Evolutionary conservation across 2,888 invertebrate genomes (phyloP), one percentile per base, ranked within the genome.

Genomic region (Ophion ventricosus): DNA sequence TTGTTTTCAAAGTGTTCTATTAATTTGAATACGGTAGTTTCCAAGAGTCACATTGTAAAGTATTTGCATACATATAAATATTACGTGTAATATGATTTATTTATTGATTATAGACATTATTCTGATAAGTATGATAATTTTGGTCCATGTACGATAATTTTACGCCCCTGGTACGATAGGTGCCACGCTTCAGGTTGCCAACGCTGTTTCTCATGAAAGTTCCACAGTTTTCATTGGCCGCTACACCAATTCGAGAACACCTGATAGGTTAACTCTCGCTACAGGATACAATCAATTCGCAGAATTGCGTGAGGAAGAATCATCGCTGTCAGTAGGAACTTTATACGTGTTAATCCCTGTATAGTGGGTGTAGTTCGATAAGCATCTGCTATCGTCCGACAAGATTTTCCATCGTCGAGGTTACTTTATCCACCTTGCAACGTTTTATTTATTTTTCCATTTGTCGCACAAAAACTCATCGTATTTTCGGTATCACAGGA

Each of bases 371-470:
- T 49, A 49, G 40, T 10, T 40, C 40, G 40, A 40, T 40, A n/a
- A 66, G 43, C 49, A 67, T 67, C 67, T 67, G 67, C 23, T 67
- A 26, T 25, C 8, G 49, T 49, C 26, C 4, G 17, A 67, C 17
- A 25, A 66, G 4, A 64, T 49, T 49, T 49, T 49, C 49, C 17
- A n/a, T 49, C 17, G 49, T 49, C 49, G 49, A 49, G 49, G 49
- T 49, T 49, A 49, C 17, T 49, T 49, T 49, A 14, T 49, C 49
- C 49, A 17, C 49, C 17, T 49, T 49, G 49, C 4, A 49, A 49
- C 14, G n/a, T n/a, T n/a, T n/a, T n/a, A n/a, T 49, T 49, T 17
- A 14, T 17, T 14, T 14, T 49, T 2, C 14, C 17, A 3, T 17
- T 49, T 11, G 17, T 11, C 17, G 49, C 49, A 49, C 17, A 49